These are phyloP conservation scores for Dendroctonus valens DNA, from an alignment of 1,140 invertebrate genomes.

Conservation along the genomic window DNA sequence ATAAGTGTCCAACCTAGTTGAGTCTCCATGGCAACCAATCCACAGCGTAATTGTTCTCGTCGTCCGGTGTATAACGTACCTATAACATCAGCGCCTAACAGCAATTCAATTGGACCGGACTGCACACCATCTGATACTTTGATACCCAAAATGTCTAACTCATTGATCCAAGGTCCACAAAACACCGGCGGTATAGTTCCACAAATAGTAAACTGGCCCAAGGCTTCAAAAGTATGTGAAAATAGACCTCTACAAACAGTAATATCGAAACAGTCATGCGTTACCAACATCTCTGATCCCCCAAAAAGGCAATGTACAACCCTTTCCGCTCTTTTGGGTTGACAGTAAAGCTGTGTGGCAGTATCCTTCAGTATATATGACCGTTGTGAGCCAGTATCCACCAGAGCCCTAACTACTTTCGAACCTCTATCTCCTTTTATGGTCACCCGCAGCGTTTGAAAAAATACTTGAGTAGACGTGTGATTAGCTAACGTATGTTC, in stretches of 20 bases:
- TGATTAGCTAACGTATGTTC: background rate
- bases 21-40: too few species aligned
- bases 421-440: too few species aligned
- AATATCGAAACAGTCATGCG: background rate
- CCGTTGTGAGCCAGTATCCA: constrained; percentile 3
- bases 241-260: constrained; percentile 1
- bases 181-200: too few species aligned
- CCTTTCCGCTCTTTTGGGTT: background rate
- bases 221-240: constrained; percentile 10
- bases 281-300: constrained; percentile 8
- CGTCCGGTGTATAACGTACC: too few species aligned
- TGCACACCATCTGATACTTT: too few species aligned
- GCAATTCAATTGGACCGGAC: too few species aligned
- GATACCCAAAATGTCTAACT: too few species aligned
- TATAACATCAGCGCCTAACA: too few species aligned
- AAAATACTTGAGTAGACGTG: constrained; percentile 5
- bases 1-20: too few species aligned
- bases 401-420: background rate
- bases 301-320: constrained; percentile 17
- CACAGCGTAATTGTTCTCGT: too few species aligned
- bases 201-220: too few species aligned
- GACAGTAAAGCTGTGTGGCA: background rate
- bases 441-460: background rate
- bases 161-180: too few species aligned
- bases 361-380: constrained; percentile 6